Evolutionary conservation across 2,113 vertebrate genomes (phyloP), one percentile per base, ranked within the genome.

Genomic region (Embiotoca jacksoni): DNA sequence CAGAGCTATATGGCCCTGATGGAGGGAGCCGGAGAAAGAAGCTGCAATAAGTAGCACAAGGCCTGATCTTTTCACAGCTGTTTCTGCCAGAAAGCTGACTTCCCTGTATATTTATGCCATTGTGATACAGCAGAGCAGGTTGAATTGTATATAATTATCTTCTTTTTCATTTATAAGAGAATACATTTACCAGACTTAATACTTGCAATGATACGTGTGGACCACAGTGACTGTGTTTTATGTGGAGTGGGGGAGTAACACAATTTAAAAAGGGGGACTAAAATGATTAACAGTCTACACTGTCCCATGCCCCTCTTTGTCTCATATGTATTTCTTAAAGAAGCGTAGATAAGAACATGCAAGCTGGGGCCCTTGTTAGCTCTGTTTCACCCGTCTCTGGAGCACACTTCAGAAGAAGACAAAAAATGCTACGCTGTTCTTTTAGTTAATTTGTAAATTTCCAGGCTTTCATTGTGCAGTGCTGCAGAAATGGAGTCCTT

Each of bases 1-100:
- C 79, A 84, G 89, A 93, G 93, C 90, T 92, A 91, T 92, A 91
- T 81, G 78, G 78, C 92, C 92, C 94, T 71, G 78, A 90, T 94
- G 91, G 93, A 94, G 93, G 91, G 71, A 79, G 80, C 80, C 64
- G 56, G 61, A 78, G 65, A 85, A 89, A 84, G 80, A 86, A 70
- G 87, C 85, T 84, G 50, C 61, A 67, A 52, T 82, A 88, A 84
- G 78, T 79, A 75, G 64, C 77, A 72, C 41, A 41, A 65, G 66
- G 69, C 71, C 69, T 10, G 60, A 79, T 81, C 55, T 60, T 73
- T 72, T 52, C 23, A 13, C n/a, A 4, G 6, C 63, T 23, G 5
- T 64, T 80, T 61, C 63, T 81, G 57, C 58, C 67, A 46, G 50
- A 75, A n/a, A 61, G 49, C 56, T 31, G 68, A 57, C 62, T 78